These are phyloP conservation scores for Zosterops lateralis DNA, from an alignment of 2,113 vertebrate species.

Conservation along the genomic window DNA sequence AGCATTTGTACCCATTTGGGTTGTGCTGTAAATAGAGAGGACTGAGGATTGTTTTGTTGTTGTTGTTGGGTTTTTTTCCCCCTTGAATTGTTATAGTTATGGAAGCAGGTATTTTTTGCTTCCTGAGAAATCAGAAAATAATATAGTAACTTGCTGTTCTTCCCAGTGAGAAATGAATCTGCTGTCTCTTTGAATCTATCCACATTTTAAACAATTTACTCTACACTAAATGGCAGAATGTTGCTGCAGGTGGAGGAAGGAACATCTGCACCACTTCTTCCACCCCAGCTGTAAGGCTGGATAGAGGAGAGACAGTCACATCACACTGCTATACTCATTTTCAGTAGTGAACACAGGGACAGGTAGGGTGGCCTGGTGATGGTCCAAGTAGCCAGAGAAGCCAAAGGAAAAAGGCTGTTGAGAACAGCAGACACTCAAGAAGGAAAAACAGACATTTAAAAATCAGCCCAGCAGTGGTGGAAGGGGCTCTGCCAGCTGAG, in stretches of 20 bases:
- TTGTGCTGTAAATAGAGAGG: neutral
- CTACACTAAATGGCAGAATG: neutral
- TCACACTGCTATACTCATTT: neutral
- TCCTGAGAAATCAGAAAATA: neutral
- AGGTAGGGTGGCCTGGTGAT: neutral
- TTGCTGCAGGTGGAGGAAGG: neutral
- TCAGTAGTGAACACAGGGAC: neutral
- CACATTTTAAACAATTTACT: neutral
- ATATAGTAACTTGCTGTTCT: neutral
- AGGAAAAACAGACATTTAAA: neutral
- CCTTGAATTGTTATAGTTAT: neutral
- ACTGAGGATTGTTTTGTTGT: neutral
- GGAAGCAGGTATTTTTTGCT: neutral
- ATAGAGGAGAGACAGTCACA: neutral
- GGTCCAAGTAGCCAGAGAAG: neutral
- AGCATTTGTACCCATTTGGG: neutral
- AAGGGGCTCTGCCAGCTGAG: neutral
- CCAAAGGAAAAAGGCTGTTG: neutral
- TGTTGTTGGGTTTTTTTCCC: neutral
- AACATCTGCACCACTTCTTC: neutral
- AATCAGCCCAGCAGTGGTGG: neutral
- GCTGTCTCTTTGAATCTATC: neutral
- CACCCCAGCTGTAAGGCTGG: fast-evolving
- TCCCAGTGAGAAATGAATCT: neutral
- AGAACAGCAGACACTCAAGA: fast-evolving